Evolutionary conservation across 2,797 vertebrate species (phyloP), one percentile per base, ranked within the genome.

Genomic region (Ispidina picta): DNA sequence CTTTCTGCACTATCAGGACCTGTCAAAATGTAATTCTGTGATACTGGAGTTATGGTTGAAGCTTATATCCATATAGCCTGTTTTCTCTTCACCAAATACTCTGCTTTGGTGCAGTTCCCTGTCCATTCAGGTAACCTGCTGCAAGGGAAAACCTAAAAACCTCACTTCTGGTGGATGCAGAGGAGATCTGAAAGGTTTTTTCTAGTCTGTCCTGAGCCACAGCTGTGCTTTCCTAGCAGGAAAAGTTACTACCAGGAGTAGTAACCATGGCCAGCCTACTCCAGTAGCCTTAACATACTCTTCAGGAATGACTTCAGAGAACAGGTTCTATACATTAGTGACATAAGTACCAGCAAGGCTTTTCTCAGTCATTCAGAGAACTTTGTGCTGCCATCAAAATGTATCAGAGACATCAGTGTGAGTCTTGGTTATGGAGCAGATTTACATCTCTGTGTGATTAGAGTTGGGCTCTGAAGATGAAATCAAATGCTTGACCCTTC

Each of bases 231-330:
- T 93, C 65, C 46, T 19, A 52, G 58, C 51, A 31, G 74, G 69
- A 90, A 37, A 13, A 37, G 37, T 37, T 37, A 37, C 37, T 37
- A 37, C 37, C 37, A 37, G 37, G 37, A 37, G 37, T 69, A 33
- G 28, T 69, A 77, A 29, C 86, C 69, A 35, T 41, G 64, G 69
- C 62, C 81, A 81, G 46, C 68, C 80, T 91, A 21, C n/a, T 88
- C 54, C 74, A 77, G 16, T 43, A 92, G 93, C 92, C 77, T 86
- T 86, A 95, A 92, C 25, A 2, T 25, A 39, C 10, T 33, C 74
- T 81, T 91, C 85, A 81, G 79, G 49, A 81, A 18, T 63, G 16
- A 58, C 68, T 86, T 83, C 9, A 16, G 74, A 75, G 46, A 31
- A 21, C 54, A 58, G 71, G 18, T 70, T 83, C 43, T 10, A 2